A percentile compares a stretch with the other conserved stretches of the same genome.
Evolutionary conservation across 2,888 invertebrate species (phyloP).

Genomic region (Nymphalis c-album): DNA sequence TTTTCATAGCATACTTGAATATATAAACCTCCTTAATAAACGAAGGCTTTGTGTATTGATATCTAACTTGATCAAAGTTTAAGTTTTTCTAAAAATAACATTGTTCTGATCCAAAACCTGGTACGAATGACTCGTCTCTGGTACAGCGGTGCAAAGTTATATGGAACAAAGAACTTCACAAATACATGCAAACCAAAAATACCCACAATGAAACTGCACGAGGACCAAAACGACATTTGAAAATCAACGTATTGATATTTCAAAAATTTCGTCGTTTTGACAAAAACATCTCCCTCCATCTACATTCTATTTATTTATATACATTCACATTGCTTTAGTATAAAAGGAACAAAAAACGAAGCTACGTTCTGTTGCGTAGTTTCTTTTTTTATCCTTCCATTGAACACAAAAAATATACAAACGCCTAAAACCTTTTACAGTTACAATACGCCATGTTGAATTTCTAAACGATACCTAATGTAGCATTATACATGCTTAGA

Average conservation of each 20-base stretch:
- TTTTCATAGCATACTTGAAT: too few relatives aligned
- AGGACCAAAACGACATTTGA: not conserved
- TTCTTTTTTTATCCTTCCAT: too few relatives aligned
- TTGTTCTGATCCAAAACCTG: not conserved
- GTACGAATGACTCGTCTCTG: not conserved
- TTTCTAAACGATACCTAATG: too few relatives aligned
- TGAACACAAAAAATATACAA: too few relatives aligned
- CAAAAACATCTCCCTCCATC: not conserved
- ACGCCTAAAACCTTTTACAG: too few relatives aligned
- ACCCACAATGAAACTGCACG: not conserved
- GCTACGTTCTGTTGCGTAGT: too few relatives aligned
- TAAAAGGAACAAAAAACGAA: too few relatives aligned
- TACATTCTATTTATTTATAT: not conserved
- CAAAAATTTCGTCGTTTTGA: not conserved
- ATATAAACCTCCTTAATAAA: too few relatives aligned
- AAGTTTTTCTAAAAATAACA: not conserved
- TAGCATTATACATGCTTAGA: too few relatives aligned
- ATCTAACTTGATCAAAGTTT: not conserved
- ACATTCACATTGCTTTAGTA: too few relatives aligned
- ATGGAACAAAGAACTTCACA: constrained; percentile 5
- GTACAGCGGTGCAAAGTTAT: not conserved
- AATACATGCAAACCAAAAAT: constrained; percentile 7
- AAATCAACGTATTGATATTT: not conserved
- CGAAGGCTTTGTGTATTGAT: too few relatives aligned
- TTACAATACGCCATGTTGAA: too few relatives aligned